phyloP scores from a whole-genome alignment of 2,888 invertebrate species.

The Molorchus minor region DNA sequence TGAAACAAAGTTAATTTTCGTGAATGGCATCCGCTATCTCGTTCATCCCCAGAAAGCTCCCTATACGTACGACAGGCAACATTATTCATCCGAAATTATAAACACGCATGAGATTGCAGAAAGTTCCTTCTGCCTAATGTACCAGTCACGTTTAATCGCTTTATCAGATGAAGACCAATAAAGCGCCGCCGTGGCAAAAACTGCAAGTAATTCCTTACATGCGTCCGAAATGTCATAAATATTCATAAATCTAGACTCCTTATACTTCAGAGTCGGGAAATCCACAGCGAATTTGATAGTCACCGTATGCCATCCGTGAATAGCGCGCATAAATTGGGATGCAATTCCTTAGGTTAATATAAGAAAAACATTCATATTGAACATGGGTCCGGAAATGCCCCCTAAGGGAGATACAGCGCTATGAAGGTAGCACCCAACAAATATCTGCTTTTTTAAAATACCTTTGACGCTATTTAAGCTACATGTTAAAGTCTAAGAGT shows the following conservation, averaged over 20 bases:
- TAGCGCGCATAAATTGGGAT: no score
- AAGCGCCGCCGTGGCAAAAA: conserved; percentile 52
- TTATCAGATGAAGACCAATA: conserved; percentile 49
- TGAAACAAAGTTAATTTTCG: conserved; percentile 29
- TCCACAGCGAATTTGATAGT: background rate
- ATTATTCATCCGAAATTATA: conserved; percentile 43
- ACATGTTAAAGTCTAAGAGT: no score
- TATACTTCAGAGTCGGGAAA: conserved; percentile 12
- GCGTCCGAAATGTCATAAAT: conserved; percentile 40
- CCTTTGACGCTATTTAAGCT: no score
- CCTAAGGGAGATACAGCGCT: no score
- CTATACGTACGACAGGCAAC: conserved; percentile 33
- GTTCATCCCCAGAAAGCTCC: conserved; percentile 30
- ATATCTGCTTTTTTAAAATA: no score
- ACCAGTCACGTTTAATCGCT: conserved; percentile 51
- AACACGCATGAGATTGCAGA: conserved; percentile 46
- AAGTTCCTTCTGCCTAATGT: conserved; percentile 38
- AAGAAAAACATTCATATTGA: no score
- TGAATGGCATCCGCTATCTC: conserved; percentile 28
- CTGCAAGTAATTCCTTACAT: conserved; percentile 57
- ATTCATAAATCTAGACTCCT: conserved; percentile 23
- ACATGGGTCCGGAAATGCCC: no score
- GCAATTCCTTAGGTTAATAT: no score
- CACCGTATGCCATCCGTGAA: no score
- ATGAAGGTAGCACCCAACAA: no score